phyloP scores from a whole-genome alignment of 2,888 invertebrate species.

The Dioctria rufipes region DNA sequence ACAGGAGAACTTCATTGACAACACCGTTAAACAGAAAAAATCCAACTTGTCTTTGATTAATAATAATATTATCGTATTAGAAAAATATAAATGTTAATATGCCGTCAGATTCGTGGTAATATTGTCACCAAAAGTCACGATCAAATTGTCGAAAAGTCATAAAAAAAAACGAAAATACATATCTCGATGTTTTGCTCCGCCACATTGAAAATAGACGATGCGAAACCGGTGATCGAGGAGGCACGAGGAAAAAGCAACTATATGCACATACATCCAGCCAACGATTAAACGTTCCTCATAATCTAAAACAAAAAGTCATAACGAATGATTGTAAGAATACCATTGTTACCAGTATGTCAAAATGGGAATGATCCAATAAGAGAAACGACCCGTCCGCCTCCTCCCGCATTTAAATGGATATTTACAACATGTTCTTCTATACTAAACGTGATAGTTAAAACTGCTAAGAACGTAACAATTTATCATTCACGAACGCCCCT shows the following conservation, averaged over 20 bases:
- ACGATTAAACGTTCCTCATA: slow-evolving; percentile 37
- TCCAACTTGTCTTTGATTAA: no score
- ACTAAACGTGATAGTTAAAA: slow-evolving; percentile 60
- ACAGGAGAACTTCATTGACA: no score
- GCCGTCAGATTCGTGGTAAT: slow-evolving; percentile 28
- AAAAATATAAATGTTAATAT: slow-evolving; percentile 42
- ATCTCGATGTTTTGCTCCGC: slow-evolving; percentile 23
- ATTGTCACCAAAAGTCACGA: slow-evolving; percentile 46
- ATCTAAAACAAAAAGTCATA: slow-evolving; percentile 44
- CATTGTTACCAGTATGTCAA: slow-evolving; percentile 47
- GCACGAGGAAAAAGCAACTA: background rate
- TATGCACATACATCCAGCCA: background rate
- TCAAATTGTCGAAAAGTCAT: slow-evolving; percentile 24
- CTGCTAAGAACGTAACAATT: slow-evolving; percentile 59
- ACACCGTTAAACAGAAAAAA: no score
- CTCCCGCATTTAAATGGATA: slow-evolving; percentile 54
- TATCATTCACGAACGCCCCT: slow-evolving; percentile 59
- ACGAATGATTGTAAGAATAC: slow-evolving; percentile 36
- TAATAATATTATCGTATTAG: background rate
- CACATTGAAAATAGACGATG: slow-evolving; percentile 13
- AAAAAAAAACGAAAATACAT: slow-evolving; percentile 30
- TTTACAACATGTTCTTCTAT: slow-evolving; percentile 58
- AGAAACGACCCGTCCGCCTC: slow-evolving; percentile 39
- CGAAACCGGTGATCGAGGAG: background rate
- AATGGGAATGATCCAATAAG: slow-evolving; percentile 30